Evolutionary conservation across 2,797 vertebrate species (phyloP), one percentile per base, ranked within the genome.

Genomic region (Sebastes jordani): DNA sequence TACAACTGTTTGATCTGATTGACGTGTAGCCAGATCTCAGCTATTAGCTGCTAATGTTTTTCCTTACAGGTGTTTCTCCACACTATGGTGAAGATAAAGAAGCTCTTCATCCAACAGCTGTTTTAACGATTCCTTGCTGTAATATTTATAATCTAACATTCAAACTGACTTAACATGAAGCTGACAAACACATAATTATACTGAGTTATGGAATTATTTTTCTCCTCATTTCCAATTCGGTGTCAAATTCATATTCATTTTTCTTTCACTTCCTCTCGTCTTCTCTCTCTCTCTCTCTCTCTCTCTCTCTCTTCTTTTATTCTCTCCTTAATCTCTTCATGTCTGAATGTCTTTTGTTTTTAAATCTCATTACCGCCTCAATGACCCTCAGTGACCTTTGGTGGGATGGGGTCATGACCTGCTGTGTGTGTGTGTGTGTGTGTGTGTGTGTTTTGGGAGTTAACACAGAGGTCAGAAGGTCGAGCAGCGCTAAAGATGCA

Each of bases 321-420:
- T 64, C 36, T 16, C 6, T 20, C 36, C 22, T 23, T 10, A 52
- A 46, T 30, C 34, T 59, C 52, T 25, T 36, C 10, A 5, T 46
- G 32, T 63, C 23, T 46, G 36, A 61, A n/a, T 10, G 16, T 49
- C 58, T 78, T 71, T 66, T 70, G 54, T 73, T 66, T 74, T 52
- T 8, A 52, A 83, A 73, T 65, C 72, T 59, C 34, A n/a, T 72
- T 59, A 42, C 8, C 61, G 38, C 73, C 73, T 36, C 32, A 0
- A 5, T 72, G 79, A 87, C 81, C 77, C 58, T n/a, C 6, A 1
- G 22, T 9, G 63, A 72, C 62, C 61, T 62, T 13, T 25, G 46
- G 5, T 13, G 55, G 20, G 55, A 46, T 0, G 6, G 49, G 70
- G 64, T 77, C 61, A n/a, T 2, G 71, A 62, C 29, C 74, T 30